phyloP scores from a whole-genome alignment of 2,797 vertebrate genomes.

The Danio jaintianensis region DNA sequence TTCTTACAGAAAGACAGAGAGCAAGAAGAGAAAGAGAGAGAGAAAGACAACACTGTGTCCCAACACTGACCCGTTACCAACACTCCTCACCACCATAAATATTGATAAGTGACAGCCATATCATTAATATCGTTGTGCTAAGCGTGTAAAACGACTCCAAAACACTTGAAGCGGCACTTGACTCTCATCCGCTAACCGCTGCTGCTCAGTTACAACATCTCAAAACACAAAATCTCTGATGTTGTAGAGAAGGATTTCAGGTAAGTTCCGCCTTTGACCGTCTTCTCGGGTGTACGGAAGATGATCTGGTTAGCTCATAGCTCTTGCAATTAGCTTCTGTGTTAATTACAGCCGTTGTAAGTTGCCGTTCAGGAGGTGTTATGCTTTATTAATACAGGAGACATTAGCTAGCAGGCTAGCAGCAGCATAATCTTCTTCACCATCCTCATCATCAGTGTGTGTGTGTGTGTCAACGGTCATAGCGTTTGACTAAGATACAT shows the following conservation, averaged over 20 bases:
- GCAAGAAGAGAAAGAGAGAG: not conserved
- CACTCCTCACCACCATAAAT: conserved; percentile 75
- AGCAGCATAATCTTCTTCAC: conserved; percentile 1
- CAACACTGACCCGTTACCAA: conserved; percentile 82
- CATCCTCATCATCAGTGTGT: conserved; percentile 7
- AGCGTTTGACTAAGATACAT: conserved; percentile 1
- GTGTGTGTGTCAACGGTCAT: not conserved
- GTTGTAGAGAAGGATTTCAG: conserved; percentile 89
- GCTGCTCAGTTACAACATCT: conserved; percentile 78
- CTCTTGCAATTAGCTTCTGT: conserved; percentile 32
- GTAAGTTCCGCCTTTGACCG: conserved; percentile 80
- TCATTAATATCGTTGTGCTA: conserved; percentile 68
- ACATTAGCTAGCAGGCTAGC: conserved; percentile 43
- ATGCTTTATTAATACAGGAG: conserved; percentile 38
- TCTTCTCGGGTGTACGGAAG: conserved; percentile 19
- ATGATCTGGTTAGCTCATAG: conserved; percentile 29
- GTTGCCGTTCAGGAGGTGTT: conserved; percentile 35
- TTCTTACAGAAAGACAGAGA: conserved; percentile 66
- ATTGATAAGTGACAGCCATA: conserved; percentile 75
- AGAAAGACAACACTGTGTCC: conserved; percentile 65
- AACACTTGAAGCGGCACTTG: conserved; percentile 63
- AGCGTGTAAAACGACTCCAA: conserved; percentile 66
- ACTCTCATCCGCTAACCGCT: conserved; percentile 78
- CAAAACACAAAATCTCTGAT: conserved; percentile 85
- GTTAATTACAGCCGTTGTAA: conserved; percentile 19